Base-by-base conservation (phyloP, 2,888 invertebrate species). In the Erebia aethiops region DNA sequence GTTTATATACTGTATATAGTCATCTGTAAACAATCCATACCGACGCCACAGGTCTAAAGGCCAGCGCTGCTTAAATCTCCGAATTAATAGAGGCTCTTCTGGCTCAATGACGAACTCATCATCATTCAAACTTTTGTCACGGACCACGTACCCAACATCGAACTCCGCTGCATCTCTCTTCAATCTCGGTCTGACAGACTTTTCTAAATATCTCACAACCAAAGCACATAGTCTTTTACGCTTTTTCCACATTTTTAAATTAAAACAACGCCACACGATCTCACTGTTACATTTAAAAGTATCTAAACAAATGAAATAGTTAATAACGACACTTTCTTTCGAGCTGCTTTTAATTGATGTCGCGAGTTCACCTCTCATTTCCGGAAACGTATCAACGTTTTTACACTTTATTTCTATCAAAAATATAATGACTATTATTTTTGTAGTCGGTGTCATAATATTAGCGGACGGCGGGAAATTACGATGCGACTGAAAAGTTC, bases 1-100 rank as follows among this genome's bases (percentile, higher is more conserved):
- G 86, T 97, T 96, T 72, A 97, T 95, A 62, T 89, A 81, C 43
- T 87, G 76, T 72, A 95, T 81, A 79, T 94, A 95, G 49, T 94
- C 94, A 51, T 95, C 95, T 0, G 88, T 87, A 78, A 95, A 95
- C 72, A 94, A 85, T 1, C 95, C 95, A 71, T 90, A 84, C 21
- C 83, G 80, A 60, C 88, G 88, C 95, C 95, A 95, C 51, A 85
- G 77, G 4, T 88, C 79, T 61, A 92, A 82, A 5, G 93, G 94
- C 92, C 93, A 93, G 21, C 72, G 80, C 62, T 84, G 77, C 72
- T 88, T 88, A 68, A 94, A 94, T 67, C 77, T 84, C 5, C 80
- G 58, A n/a, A 74, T 67, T 58, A 73, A 69, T 14, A 67, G 21
- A 46, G 69, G 69, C 52, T 72, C 73, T 10, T 26, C 51, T 14